A percentile compares a stretch with the other conserved stretches of the same genome.
Conservation (phyloP, 1,140 invertebrate species). For the Anthonomus grandis region DNA sequence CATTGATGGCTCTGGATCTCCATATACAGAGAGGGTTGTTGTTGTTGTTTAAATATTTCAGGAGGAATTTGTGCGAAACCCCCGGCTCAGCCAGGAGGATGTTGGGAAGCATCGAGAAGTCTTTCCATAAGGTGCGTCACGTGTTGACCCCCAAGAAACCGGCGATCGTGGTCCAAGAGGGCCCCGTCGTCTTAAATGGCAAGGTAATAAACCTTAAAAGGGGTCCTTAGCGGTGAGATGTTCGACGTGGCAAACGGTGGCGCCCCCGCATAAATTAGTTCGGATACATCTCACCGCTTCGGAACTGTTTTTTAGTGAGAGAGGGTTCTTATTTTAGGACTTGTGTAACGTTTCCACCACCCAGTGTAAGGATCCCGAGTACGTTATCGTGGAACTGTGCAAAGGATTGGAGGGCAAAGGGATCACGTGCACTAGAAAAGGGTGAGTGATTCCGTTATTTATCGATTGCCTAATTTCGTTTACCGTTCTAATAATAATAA, state of each 20-base stretch:
- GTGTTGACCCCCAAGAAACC: constrained; percentile 68
- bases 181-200: constrained; percentile 48
- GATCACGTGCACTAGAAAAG: constrained; percentile 67
- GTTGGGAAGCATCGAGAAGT: constrained; percentile 66
- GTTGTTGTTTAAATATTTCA: neutral
- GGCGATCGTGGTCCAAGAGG: constrained; percentile 37
- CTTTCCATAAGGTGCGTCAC: constrained; percentile 63
- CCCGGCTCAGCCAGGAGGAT: constrained; percentile 60
- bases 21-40: neutral
- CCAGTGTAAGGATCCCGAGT: constrained; percentile 61
- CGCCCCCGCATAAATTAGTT: no score
- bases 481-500: neutral
- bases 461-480: no score
- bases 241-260: no score
- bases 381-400: constrained; percentile 61
- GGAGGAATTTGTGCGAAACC: constrained; percentile 36
- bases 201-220: constrained; percentile 45
- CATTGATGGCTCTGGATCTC: constrained; percentile 5
- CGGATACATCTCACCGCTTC: no score
- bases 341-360: constrained; percentile 73
- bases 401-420: constrained; percentile 64
- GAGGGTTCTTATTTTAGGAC: constrained; percentile 56
- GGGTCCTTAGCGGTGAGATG: neutral
- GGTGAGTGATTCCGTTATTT: constrained; percentile 54
- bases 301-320: no score